Base-by-base conservation (phyloP, 1,140 invertebrate genomes). In the Panagrolaimus sp. region DNA sequence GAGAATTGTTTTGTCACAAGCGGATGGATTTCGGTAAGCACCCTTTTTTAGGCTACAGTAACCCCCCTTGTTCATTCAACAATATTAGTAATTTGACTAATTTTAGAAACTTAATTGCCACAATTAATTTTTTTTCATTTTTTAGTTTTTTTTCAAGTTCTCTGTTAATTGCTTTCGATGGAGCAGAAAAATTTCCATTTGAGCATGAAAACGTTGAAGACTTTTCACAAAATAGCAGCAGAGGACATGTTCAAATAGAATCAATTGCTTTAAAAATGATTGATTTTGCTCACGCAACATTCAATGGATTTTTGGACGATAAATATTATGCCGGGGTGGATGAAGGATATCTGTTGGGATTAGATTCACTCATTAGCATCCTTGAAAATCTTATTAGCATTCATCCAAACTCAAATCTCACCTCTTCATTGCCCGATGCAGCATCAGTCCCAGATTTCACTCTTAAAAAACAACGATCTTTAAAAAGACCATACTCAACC, bases 141-240 rank as follows among this genome's bases (percentile, higher is more conserved):
- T n/a, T n/a, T n/a, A 58, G 52, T 76, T 96, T 95, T 84, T 96
- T 95, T 86, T 95, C 93, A 15, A 93, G 92, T 89, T 89, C 93
- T 9, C 85, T 96, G 44, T 86, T 96, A 28, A 89, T 96, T 71
- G 91, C 94, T 24, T 96, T 94, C 84, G 92, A 95, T 84, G 92
- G 92, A 17, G 52, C 52, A 63, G 45, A 48, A 24, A 21, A 21
- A 21, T 21, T 5, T 28, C 52, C 52, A 6, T 26, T 58, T 28
- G 52, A 26, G 10, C 52, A 21, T 10, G 52, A 58, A 58, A 58
- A 26, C 17, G 52, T 12, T 12, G 52, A 58, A 21, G 52, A 58
- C 15, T 26, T 28, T 26, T 12, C 1, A n/a, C n/a, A 63, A 24
- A 26, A n/a, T 28, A 43, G 5, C 43, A 38, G 38, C 21, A 65